phyloP scores from a whole-genome alignment of 2,797 vertebrate genomes.

The Coreius guichenoti region DNA sequence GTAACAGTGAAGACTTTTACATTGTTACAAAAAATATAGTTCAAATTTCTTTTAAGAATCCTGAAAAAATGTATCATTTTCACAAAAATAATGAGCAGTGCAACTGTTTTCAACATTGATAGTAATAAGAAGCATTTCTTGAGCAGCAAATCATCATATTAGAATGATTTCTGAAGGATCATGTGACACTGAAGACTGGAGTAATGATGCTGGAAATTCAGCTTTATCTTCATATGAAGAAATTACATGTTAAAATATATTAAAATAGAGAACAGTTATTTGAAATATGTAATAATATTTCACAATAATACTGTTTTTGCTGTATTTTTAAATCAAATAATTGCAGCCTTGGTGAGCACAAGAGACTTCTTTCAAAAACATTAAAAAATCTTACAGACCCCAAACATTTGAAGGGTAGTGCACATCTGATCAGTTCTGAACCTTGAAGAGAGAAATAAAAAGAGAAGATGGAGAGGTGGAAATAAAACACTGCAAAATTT shows the following conservation, averaged over 20 bases:
- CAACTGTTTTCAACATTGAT: not conserved
- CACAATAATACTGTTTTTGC: not conserved
- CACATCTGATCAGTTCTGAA: conserved; percentile 10
- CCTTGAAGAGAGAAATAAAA: conserved; percentile 10
- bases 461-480: conserved; percentile 19
- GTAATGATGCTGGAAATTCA: not conserved
- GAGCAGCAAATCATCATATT: not conserved
- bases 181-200: not conserved
- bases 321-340: not conserved
- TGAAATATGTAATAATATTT: not conserved
- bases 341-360: not conserved
- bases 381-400: too few relatives aligned
- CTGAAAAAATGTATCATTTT: not conserved
- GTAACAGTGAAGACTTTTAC: not conserved
- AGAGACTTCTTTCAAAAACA: not conserved
- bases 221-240: not conserved
- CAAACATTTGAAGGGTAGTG: not conserved
- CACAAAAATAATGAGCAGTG: not conserved
- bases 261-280: not conserved
- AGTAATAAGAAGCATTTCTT: not conserved
- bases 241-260: not conserved
- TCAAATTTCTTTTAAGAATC: not conserved
- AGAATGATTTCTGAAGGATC: not conserved
- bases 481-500: conserved; percentile 18
- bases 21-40: not conserved